These are phyloP conservation scores for Cavia porcellus DNA, from an alignment of 2,113 vertebrate species.

Conservation along the genomic window DNA sequence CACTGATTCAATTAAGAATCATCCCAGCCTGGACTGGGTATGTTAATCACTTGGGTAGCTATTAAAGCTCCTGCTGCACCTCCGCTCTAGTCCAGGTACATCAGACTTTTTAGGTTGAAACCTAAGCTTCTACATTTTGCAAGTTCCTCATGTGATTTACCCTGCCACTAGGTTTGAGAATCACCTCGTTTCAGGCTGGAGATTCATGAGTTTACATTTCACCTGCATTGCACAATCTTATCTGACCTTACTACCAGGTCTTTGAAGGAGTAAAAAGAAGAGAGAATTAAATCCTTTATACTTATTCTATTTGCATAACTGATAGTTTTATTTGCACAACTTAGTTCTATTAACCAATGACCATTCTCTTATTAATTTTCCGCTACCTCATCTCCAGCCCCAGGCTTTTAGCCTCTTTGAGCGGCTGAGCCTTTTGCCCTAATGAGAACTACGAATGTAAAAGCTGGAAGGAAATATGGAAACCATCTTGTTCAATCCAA, in stretches of 20 bases:
- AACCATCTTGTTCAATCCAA: background rate
- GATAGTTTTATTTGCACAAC: too few relatives aligned
- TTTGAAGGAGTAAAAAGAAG: background rate
- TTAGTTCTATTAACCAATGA: background rate
- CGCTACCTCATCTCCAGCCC: background rate
- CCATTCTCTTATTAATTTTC: background rate
- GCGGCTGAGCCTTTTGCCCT: background rate
- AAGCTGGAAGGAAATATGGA: background rate
- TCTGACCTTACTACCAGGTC: background rate
- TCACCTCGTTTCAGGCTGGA: background rate
- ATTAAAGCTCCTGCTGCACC: background rate
- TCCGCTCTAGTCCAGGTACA: background rate
- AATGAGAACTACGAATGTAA: slow-evolving; percentile 2
- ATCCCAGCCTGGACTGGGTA: background rate
- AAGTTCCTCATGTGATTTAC: background rate
- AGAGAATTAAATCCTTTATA: background rate
- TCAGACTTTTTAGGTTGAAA: background rate
- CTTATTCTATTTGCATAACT: background rate
- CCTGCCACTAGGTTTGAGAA: background rate
- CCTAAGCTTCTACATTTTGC: background rate
- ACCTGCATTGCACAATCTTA: background rate
- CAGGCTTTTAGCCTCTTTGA: background rate
- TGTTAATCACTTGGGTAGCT: slow-evolving; percentile 1
- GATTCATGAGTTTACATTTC: background rate
- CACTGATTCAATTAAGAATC: slow-evolving; percentile 33